Conservation (phyloP, 2,113 vertebrate species). For the Parus major region DNA sequence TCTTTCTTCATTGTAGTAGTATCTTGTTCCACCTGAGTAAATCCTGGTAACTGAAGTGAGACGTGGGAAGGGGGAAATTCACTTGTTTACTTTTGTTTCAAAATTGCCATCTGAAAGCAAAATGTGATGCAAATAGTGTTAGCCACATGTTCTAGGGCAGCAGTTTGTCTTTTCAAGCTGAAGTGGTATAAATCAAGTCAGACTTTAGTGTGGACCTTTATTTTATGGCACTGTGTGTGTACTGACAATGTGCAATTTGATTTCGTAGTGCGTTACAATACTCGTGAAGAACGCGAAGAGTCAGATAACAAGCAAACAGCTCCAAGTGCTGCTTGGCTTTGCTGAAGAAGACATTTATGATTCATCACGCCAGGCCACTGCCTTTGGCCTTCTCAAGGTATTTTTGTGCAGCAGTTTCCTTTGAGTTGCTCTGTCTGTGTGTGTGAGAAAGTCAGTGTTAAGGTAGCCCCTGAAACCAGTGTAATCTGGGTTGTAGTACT, state of each 20-base stretch:
- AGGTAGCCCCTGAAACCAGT: not conserved
- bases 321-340: conserved; percentile 93
- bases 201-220: not conserved
- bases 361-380: conserved; percentile 90
- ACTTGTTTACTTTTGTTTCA: not conserved
- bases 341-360: conserved; percentile 98
- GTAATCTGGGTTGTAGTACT: not conserved
- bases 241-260: not conserved
- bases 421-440: not conserved
- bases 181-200: not conserved
- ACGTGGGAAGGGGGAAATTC: not conserved
- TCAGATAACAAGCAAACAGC: conserved; percentile 87
- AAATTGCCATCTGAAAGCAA: not conserved
- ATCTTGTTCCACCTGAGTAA: not conserved
- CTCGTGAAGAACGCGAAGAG: conserved; percentile 86
- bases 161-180: not conserved
- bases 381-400: conserved; percentile 96
- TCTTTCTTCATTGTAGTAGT: not conserved
- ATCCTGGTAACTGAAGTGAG: not conserved
- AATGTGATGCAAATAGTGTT: not conserved
- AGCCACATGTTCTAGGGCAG: not conserved
- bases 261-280: conserved; percentile 85
- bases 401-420: not conserved
- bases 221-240: not conserved
- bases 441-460: not conserved